Conservation (phyloP, 2,888 invertebrate genomes). For the Philonicus albiceps region DNA sequence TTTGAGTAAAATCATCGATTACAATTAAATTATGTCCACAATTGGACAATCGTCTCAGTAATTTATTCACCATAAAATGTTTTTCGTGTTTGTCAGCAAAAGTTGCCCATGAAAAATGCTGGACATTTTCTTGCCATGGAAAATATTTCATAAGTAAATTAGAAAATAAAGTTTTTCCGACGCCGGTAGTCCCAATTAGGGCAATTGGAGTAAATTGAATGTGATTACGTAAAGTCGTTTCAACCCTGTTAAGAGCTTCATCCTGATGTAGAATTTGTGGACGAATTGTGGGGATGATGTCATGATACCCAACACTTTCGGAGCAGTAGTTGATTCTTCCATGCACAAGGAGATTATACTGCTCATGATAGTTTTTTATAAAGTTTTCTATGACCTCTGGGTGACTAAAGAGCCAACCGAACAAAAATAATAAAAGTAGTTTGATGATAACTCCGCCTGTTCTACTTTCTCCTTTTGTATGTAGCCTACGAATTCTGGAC, state of each 20-base stretch:
- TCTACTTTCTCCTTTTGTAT: background rate
- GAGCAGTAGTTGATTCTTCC: slow-evolving; percentile 57
- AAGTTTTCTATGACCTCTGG: slow-evolving; percentile 39
- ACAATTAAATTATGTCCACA: slow-evolving; percentile 60
- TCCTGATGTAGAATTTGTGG: slow-evolving; percentile 33
- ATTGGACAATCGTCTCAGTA: slow-evolving; percentile 51
- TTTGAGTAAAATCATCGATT: slow-evolving; percentile 56
- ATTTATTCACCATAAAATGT: slow-evolving; percentile 47
- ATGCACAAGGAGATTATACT: slow-evolving; percentile 56
- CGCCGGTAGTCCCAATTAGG: slow-evolving; percentile 43
- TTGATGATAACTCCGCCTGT: background rate
- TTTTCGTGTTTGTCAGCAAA: slow-evolving; percentile 45
- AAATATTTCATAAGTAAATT: slow-evolving; percentile 53
- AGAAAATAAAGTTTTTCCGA: slow-evolving; percentile 58
- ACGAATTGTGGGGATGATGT: slow-evolving; percentile 51
- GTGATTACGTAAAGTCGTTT: background rate
- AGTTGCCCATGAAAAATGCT: slow-evolving; percentile 54
- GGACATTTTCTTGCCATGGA: slow-evolving; percentile 59
- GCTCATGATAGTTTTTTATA: slow-evolving; percentile 51
- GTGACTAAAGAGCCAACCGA: background rate
- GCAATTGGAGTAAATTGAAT: background rate
- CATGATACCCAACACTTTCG: slow-evolving; percentile 47
- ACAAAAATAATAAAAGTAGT: background rate
- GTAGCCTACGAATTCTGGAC: background rate
- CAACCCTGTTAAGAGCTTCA: background rate